Base-by-base conservation (phyloP, 2,888 invertebrate genomes). In the Hipparchia semele region DNA sequence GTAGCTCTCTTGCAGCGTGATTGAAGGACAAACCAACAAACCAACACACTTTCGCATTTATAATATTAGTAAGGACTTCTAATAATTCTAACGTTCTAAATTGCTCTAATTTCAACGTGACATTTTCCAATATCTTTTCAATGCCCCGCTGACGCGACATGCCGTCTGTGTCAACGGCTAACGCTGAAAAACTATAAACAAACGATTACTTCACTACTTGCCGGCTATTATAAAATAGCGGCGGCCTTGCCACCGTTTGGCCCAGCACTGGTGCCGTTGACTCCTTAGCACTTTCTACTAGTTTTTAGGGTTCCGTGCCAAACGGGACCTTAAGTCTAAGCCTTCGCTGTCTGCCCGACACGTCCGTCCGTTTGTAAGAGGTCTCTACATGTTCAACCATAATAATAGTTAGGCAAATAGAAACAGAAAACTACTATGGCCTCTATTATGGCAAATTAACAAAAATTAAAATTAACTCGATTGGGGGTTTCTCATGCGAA, bases 241-340 rank as follows among this genome's bases (percentile, higher is more conserved):
- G 83, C 85, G 92, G 92, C 92, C 93, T 93, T 93, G 92, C 86
- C 87, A 85, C 90, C 87, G 85, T 86, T 91, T 91, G 92, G 89
- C 90, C 86, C 87, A 84, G 79, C 84, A 88, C 90, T 88, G 91
- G 86, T 89, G 91, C 87, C 90, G 90, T 89, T 91, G 91, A 92
- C 90, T 89, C 90, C 86, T 87, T 83, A 86, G 84, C 86, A 85
- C 92, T 92, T 92, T 91, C 91, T 90, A 90, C 82, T 80, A 81
- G 84, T 89, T 90, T 90, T 90, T 64, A 51, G 51, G 85, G 87
- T 80, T 39, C 39, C 39, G 39, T 39, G 39, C 39, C 5, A 39
- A 39, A 39, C 39, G 39, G 39, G 39, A 39, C 39, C 39, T 39
- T 39, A 39, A 4, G 2, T 39, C 39, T 4, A 39, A 39, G 5